Conservation (phyloP, 2,113 vertebrate genomes). For the Felis chaus region DNA sequence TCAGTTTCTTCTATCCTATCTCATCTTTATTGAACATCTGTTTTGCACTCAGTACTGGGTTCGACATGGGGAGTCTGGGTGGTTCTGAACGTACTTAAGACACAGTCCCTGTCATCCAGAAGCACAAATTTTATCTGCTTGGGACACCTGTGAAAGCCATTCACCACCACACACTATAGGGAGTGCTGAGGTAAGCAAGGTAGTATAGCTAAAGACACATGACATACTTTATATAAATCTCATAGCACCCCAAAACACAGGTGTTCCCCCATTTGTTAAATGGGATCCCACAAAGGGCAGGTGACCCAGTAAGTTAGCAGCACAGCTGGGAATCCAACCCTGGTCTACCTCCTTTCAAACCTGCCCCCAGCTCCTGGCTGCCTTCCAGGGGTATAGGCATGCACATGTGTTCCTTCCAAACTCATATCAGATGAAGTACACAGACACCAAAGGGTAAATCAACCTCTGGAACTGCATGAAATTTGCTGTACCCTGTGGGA, state of each 20-base stretch:
- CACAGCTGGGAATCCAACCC: not conserved
- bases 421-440: too few species aligned
- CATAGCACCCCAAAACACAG: not conserved
- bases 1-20: not conserved
- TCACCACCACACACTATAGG: accelerated
- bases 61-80: not conserved
- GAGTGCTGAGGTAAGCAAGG: not conserved
- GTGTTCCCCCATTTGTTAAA: not conserved
- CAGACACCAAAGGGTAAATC: too few species aligned
- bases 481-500: too few species aligned
- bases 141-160: not conserved
- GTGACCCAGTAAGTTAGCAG: not conserved
- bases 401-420: too few species aligned
- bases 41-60: not conserved
- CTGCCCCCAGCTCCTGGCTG: not conserved
- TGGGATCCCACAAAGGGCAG: not conserved
- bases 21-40: not conserved
- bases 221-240: not conserved
- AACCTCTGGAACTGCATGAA: too few species aligned
- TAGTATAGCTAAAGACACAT: not conserved
- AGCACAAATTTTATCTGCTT: not conserved
- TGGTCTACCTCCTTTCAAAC: not conserved
- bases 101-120: not conserved
- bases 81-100: not conserved
- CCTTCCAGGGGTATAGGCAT: too few species aligned